Conservation (phyloP, 1,140 invertebrate species). For the Plodia interpunctella region DNA sequence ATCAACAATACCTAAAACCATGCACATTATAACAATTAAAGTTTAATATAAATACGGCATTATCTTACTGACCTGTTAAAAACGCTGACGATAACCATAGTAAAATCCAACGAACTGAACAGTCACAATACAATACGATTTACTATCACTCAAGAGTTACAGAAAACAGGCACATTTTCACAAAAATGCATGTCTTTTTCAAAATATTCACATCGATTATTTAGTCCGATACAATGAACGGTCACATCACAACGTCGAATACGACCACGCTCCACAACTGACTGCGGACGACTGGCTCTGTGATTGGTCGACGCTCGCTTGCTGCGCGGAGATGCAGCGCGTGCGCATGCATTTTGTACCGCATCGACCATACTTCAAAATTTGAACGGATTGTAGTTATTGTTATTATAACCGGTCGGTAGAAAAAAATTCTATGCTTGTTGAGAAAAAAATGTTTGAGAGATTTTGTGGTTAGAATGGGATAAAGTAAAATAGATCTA, state of each 20-base stretch:
- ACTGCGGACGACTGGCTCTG: conserved; percentile 35
- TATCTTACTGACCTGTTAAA: conserved; percentile 59
- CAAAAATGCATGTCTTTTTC: conserved; percentile 41
- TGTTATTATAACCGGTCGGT: conserved; percentile 1
- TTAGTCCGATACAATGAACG: conserved; percentile 32
- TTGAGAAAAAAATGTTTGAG: not conserved
- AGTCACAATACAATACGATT: conserved; percentile 37
- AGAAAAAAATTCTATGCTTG: not conserved
- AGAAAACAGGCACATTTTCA: conserved; percentile 25
- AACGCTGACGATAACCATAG: conserved; percentile 72
- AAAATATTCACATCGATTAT: conserved; percentile 25
- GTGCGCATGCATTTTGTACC: conserved; percentile 24
- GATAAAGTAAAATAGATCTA: no score
- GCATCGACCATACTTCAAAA: conserved; percentile 17
- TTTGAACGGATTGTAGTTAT: conserved; percentile 12
- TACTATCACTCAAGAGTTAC: conserved; percentile 33
- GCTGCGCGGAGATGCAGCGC: conserved; percentile 39
- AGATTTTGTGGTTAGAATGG: not conserved
- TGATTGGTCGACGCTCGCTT: conserved; percentile 31
- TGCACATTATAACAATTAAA: conserved; percentile 11
- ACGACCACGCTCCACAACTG: conserved; percentile 23
- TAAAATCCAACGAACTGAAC: conserved; percentile 51
- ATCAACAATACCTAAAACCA: not conserved
- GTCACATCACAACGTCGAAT: conserved; percentile 31
- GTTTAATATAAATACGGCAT: not conserved